These are phyloP conservation scores for Heliothis subflexa DNA, from an alignment of 1,140 invertebrate genomes.

Conservation along the genomic window DNA sequence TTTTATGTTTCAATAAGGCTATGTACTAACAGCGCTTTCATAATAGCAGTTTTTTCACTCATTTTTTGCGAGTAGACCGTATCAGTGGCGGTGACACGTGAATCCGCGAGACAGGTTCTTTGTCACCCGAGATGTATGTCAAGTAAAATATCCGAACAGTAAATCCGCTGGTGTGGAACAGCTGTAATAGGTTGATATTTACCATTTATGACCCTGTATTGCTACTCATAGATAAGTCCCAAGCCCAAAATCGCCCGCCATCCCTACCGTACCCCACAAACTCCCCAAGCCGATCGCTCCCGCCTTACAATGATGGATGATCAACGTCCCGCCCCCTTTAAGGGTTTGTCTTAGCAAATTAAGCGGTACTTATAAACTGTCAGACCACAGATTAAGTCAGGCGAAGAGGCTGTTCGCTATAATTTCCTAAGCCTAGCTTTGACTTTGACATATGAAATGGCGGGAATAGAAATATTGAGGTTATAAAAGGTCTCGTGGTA, in stretches of 20 bases:
- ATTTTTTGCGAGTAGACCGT: too few species aligned
- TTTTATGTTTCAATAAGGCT: too few species aligned
- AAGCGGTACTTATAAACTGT: conserved; percentile 58
- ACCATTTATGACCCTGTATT: too few species aligned
- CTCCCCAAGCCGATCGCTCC: conserved; percentile 50
- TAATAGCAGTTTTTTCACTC: too few species aligned
- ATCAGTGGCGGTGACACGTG: too few species aligned
- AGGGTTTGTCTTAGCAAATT: conserved; percentile 66
- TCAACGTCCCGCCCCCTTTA: conserved; percentile 52
- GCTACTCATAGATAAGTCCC: too few species aligned
- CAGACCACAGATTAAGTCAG: conserved; percentile 49
- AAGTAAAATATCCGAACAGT: not conserved
- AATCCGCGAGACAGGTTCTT: not conserved
- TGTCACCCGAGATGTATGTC: too few species aligned
- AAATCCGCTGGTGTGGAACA: not conserved
- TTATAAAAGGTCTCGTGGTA: conserved; percentile 15
- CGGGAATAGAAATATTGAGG: conserved; percentile 27
- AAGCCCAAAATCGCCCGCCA: too few species aligned
- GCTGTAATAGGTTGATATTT: too few species aligned
- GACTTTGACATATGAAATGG: conserved; percentile 39
- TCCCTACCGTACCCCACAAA: conserved; percentile 4
- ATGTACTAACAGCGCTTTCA: too few species aligned
- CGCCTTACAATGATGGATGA: conserved; percentile 60
- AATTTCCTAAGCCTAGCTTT: conserved; percentile 38
- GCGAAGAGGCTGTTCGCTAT: conserved; percentile 46